Percentiles rank a stretch among this genome's conserved stretches.
These are phyloP conservation scores for Idris sp. DNA, from an alignment of 1,140 invertebrate species.

Conservation along the genomic window DNA sequence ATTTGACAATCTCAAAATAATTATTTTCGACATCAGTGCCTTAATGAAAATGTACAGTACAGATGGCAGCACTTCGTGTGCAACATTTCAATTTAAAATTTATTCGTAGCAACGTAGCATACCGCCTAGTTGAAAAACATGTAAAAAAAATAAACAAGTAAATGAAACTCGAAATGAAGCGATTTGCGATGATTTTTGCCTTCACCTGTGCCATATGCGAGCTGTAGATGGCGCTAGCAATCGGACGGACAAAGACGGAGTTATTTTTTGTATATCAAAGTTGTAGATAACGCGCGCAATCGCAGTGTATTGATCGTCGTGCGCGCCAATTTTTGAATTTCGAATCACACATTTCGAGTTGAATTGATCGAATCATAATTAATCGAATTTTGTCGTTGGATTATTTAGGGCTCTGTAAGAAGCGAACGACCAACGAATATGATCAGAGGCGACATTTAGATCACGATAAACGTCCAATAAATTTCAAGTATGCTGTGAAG, in stretches of 20 bases:
- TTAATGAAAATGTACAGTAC: conserved; percentile 56
- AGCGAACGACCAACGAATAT: conserved; percentile 60
- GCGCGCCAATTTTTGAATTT: conserved; percentile 38
- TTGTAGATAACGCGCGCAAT: conserved; percentile 1
- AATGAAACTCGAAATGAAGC: conserved; percentile 32
- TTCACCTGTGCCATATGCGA: conserved; percentile 42
- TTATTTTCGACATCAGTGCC: conserved; percentile 50
- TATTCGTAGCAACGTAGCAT: conserved; percentile 37
- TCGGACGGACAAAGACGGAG: conserved; percentile 11
- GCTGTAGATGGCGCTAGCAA: conserved; percentile 14
- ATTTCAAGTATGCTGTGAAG: conserved; percentile 59
- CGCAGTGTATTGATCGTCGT: conserved; percentile 2
- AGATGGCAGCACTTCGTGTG: conserved; percentile 44
- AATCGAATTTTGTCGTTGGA: conserved; percentile 49
- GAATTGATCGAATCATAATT: conserved; percentile 32
- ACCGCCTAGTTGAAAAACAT: conserved; percentile 33
- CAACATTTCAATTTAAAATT: conserved; percentile 24
- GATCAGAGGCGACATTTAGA: conserved; percentile 50
- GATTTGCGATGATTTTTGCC: conserved; percentile 41
- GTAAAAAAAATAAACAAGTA: conserved; percentile 14
- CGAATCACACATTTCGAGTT: conserved; percentile 44
- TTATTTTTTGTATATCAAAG: conserved; percentile 43
- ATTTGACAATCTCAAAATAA: conserved; percentile 8
- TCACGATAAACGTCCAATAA: conserved; percentile 61
- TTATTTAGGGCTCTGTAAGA: conserved; percentile 53